These are phyloP conservation scores for Pristionchus exspectatus DNA, from an alignment of 2,888 invertebrate species.

Conservation along the genomic window DNA sequence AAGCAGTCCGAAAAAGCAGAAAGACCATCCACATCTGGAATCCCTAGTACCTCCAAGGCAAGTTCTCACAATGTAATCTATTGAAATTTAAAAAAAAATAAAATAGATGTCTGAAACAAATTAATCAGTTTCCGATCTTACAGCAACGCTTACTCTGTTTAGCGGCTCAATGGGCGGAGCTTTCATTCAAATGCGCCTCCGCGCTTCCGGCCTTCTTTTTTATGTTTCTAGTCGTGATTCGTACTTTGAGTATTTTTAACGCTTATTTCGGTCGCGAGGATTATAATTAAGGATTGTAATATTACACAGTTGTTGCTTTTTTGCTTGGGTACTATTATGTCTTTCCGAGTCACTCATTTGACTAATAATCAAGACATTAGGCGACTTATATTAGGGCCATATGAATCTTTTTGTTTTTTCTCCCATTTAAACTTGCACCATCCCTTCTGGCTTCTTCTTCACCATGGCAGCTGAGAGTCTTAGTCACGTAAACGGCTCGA, in stretches of 20 bases:
- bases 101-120: background rate
- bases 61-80: background rate
- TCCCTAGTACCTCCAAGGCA: background rate
- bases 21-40: background rate
- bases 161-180: constrained; percentile 50
- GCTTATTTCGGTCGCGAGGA: background rate
- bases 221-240: background rate
- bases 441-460: background rate
- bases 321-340: background rate
- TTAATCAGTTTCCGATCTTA: background rate
- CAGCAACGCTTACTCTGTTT: constrained; percentile 11
- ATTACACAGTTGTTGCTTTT: background rate
- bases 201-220: background rate
- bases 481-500: background rate
- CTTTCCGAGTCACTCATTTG: background rate
- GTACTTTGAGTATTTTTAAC: background rate
- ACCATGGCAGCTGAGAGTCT: constrained; percentile 15
- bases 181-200: background rate
- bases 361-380: background rate
- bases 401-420: background rate
- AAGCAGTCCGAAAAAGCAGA: constrained; percentile 28
- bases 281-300: no score
- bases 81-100: background rate
- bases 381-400: no score
- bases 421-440: background rate